Percentiles rank a stretch among this genome's conserved stretches.
Conservation (phyloP, 92 coral and sea anemone species). For the Umimayanthus chanpuru region DNA sequence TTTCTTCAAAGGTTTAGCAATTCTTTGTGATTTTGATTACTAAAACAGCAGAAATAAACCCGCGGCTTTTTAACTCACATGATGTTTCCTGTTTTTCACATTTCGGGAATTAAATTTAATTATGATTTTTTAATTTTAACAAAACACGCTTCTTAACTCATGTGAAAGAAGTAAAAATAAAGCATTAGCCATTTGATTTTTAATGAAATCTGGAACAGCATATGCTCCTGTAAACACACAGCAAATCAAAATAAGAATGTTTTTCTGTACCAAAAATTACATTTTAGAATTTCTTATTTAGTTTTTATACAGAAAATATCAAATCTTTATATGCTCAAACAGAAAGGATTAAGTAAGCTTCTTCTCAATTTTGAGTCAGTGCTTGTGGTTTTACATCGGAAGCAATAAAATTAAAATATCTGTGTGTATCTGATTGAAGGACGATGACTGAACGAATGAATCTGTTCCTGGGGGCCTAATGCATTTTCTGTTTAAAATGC, state of each 20-base stretch:
- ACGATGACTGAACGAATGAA: background rate
- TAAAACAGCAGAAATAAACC: background rate
- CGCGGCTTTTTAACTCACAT: background rate
- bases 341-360: too few species aligned
- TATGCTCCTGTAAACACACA: background rate
- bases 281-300: too few species aligned
- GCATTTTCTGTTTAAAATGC: background rate
- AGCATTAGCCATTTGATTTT: background rate
- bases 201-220: background rate
- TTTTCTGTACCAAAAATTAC: background rate
- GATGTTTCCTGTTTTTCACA: conserved; percentile 11
- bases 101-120: background rate
- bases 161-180: background rate
- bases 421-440: too few species aligned
- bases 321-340: background rate
- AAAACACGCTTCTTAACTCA: background rate
- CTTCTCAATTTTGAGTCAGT: background rate
- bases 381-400: background rate
- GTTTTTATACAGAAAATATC: too few species aligned
- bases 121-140: background rate
- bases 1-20: background rate
- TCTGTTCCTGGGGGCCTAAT: background rate
- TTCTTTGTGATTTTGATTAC: background rate
- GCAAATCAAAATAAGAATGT: background rate
- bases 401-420: too few species aligned